A percentile compares a stretch with the other conserved stretches of the same genome.
Conservation (phyloP, 2,888 invertebrate species). For the Limenitis camilla region DNA sequence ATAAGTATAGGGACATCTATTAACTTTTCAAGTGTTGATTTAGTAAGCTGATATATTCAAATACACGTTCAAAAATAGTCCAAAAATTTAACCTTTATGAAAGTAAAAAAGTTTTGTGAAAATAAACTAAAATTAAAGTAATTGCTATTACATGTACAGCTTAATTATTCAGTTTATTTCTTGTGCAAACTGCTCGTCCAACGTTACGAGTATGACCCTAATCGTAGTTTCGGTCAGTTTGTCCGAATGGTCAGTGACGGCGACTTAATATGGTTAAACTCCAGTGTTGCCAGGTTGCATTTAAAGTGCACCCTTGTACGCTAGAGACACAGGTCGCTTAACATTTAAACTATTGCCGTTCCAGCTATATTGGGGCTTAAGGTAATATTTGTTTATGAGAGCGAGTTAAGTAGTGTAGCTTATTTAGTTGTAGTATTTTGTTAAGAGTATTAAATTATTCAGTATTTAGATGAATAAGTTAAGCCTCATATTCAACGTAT, state of each 20-base stretch:
- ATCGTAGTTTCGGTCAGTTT: slow-evolving; percentile 42
- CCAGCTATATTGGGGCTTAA: background rate
- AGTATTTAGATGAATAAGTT: too few relatives aligned
- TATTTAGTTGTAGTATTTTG: too few relatives aligned
- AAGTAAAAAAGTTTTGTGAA: background rate
- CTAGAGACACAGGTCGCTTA: slow-evolving; percentile 15
- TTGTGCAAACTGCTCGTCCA: slow-evolving; percentile 1
- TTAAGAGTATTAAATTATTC: too few relatives aligned
- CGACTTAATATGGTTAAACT: slow-evolving; percentile 53
- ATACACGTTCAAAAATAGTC: background rate
- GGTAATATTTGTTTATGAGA: slow-evolving; percentile 4
- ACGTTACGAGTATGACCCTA: slow-evolving; percentile 20
- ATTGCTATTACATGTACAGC: background rate
- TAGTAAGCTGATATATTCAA: too few relatives aligned
- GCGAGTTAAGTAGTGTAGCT: background rate
- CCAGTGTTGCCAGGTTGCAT: slow-evolving; percentile 43
- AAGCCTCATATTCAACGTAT: too few relatives aligned
- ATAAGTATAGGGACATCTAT: too few relatives aligned
- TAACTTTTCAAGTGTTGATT: too few relatives aligned
- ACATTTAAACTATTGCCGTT: slow-evolving; percentile 8
- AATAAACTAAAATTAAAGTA: background rate
- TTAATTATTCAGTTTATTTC: slow-evolving; percentile 6
- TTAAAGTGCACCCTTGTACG: slow-evolving; percentile 19
- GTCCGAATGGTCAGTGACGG: slow-evolving; percentile 39
- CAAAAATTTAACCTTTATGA: background rate